These are phyloP conservation scores for Scatophagus argus DNA, from an alignment of 2,113 vertebrate species.

Conservation along the genomic window DNA sequence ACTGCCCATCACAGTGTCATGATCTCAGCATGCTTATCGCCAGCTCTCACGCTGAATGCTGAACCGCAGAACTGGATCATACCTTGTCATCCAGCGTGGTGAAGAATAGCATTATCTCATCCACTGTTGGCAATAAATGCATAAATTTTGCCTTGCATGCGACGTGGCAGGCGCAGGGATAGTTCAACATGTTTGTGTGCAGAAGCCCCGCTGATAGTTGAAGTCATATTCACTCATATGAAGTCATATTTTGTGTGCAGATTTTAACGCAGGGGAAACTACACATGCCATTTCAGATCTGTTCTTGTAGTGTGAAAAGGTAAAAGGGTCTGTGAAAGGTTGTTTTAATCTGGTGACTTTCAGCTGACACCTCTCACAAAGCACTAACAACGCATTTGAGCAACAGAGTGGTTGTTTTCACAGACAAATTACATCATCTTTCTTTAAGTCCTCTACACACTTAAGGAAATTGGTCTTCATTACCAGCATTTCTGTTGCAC, in stretches of 20 bases:
- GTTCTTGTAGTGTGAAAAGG: not conserved
- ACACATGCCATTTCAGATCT: not conserved
- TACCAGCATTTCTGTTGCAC: slow-evolving; percentile 6
- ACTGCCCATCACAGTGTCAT: slow-evolving; percentile 21
- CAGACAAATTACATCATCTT: not conserved
- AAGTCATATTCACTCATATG: too few relatives aligned
- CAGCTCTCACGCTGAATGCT: slow-evolving; percentile 19
- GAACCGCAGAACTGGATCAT: slow-evolving; percentile 46
- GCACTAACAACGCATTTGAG: not conserved
- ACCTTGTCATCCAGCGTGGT: slow-evolving; percentile 33
- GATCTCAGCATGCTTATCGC: slow-evolving; percentile 44
- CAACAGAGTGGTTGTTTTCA: not conserved
- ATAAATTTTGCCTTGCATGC: not conserved
- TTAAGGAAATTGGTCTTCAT: slow-evolving; percentile 23
- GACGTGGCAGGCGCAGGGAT: not conserved
- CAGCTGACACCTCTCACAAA: not conserved
- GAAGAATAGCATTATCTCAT: slow-evolving; percentile 17
- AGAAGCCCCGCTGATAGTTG: not conserved
- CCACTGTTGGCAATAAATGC: not conserved
- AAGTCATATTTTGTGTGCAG: not conserved
- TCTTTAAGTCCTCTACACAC: slow-evolving; percentile 7
- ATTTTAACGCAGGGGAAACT: not conserved
- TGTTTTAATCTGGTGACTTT: not conserved
- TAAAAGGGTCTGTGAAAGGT: slow-evolving; percentile 1
- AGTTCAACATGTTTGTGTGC: not conserved